phyloP scores from a whole-genome alignment of 1,140 invertebrate genomes.

The Drosophila sechellia region DNA sequence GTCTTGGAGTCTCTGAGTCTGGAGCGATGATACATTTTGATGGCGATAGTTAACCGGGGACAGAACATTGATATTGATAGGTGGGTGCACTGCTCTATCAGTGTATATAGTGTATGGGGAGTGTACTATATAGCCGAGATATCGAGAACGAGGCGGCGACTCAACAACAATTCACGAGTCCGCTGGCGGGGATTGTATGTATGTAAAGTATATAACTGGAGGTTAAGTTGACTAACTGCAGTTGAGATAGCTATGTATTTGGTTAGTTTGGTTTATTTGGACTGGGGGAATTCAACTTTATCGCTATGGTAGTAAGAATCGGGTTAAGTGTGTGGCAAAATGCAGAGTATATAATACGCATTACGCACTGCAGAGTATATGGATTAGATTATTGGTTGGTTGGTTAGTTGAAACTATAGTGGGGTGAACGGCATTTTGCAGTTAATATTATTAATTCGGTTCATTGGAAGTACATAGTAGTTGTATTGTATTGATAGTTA shows the following conservation, averaged over 20 bases:
- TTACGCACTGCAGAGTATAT: constrained; percentile 24
- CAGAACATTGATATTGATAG: constrained; percentile 22
- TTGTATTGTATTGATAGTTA: constrained; percentile 17
- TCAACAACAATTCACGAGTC: constrained; percentile 33
- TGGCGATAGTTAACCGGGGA: constrained; percentile 10
- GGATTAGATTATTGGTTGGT: constrained; percentile 19
- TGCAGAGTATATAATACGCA: constrained; percentile 48
- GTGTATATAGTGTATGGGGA: constrained; percentile 5
- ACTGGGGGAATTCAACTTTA: constrained; percentile 26
- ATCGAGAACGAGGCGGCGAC: constrained; percentile 1
- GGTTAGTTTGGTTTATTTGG: constrained; percentile 31
- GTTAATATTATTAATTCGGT: constrained; percentile 21
- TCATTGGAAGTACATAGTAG: constrained; percentile 21
- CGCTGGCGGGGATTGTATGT: constrained; percentile 5
- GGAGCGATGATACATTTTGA: constrained; percentile 3
- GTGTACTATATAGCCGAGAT: constrained; percentile 1
- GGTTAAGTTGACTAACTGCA: constrained; percentile 21
- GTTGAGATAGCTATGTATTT: constrained; percentile 23
- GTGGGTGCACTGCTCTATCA: constrained; percentile 20
- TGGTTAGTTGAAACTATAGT: constrained; percentile 6
- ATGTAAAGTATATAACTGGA: constrained; percentile 1
- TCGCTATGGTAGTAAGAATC: constrained; percentile 31
- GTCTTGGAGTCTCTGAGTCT: constrained; percentile 1
- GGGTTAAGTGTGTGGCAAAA: constrained; percentile 43
- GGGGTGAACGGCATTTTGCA: constrained; percentile 50